phyloP scores from a whole-genome alignment of 30 jellyfish, hydroid and myxozoan species.

The Hydractinia symbiolongicarpus region DNA sequence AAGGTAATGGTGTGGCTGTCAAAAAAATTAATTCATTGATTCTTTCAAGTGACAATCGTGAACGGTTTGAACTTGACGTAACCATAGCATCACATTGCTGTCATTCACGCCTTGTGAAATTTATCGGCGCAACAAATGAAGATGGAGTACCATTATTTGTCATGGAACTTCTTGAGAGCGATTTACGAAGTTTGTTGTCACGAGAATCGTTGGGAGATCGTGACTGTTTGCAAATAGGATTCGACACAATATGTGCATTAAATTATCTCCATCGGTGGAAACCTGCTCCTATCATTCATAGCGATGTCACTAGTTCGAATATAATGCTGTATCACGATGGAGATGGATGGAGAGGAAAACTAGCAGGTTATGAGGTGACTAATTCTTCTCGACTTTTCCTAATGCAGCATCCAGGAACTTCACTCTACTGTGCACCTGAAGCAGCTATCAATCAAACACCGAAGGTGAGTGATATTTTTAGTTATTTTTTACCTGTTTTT shows the following conservation, averaged over 20 bases:
- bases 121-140: constrained; percentile 85
- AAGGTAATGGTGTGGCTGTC: constrained; percentile 87
- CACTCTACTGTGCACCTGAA: constrained; percentile 86
- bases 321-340: constrained; percentile 61
- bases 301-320: constrained; percentile 86
- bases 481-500: no score
- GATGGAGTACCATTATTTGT: constrained; percentile 79
- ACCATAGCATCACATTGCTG: constrained; percentile 85
- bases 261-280: constrained; percentile 53
- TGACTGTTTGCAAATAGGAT: constrained; percentile 39
- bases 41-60: constrained; percentile 75
- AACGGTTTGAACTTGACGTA: constrained; percentile 79
- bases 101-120: constrained; percentile 84
- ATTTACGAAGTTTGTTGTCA: constrained; percentile 46
- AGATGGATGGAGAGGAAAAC: constrained; percentile 64
- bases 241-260: constrained; percentile 64
- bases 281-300: constrained; percentile 72
- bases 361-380: constrained; percentile 85
- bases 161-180: constrained; percentile 63
- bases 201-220: constrained; percentile 20
- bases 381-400: constrained; percentile 62
- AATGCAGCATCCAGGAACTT: constrained; percentile 78
- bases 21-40: constrained; percentile 74
- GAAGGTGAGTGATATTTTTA: constrained; percentile 36
- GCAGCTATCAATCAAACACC: constrained; percentile 71